phyloP scores from a whole-genome alignment of 2,797 vertebrate genomes.

The Thripadectes ignobilis region DNA sequence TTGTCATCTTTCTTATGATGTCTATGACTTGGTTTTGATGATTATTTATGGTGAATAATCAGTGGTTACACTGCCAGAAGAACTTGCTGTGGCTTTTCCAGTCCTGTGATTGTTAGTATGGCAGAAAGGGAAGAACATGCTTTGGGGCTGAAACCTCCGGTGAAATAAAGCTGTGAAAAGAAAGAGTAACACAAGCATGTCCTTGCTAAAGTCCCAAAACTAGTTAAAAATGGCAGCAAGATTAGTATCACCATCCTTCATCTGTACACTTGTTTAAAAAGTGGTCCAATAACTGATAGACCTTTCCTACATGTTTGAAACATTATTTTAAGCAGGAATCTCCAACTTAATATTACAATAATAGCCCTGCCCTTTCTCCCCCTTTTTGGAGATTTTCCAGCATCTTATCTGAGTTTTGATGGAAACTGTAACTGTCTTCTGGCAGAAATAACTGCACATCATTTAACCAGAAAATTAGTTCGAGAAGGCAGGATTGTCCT shows the following conservation, averaged over 20 bases:
- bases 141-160: not conserved
- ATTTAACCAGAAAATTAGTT: not conserved
- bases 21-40: not conserved
- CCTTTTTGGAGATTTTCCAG: not conserved
- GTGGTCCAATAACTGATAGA: not conserved
- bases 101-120: not conserved
- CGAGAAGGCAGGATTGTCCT: not conserved
- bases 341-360: not conserved
- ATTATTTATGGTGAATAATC: not conserved
- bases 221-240: slow-evolving; percentile 1
- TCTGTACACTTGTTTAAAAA: not conserved
- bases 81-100: not conserved
- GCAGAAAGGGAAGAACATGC: not conserved
- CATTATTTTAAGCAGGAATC: not conserved
- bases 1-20: not conserved
- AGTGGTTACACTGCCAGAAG: not conserved
- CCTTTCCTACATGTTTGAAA: not conserved
- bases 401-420: not conserved
- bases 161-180: not conserved
- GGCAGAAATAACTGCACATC: not conserved
- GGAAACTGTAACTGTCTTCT: not conserved
- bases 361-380: not conserved
- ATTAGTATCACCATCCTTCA: not conserved
- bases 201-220: not conserved
- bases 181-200: not conserved